A percentile compares a stretch with the other conserved stretches of the same genome.
These are phyloP conservation scores for Morinoia aosen DNA, from an alignment of 2,888 invertebrate species.

Conservation along the genomic window DNA sequence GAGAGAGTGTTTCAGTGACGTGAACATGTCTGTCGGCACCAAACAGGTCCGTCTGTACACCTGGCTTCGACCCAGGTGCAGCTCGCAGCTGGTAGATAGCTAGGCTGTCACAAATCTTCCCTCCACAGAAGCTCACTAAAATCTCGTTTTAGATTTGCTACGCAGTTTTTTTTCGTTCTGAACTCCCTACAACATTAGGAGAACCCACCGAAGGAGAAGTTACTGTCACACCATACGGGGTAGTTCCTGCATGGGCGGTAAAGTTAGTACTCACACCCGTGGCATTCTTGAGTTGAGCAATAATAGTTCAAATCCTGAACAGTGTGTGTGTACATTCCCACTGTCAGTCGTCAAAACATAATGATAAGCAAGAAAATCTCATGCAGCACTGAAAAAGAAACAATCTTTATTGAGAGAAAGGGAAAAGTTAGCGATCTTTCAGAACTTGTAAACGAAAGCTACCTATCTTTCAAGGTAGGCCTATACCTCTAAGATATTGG, in stretches of 20 bases:
- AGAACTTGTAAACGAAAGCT: not conserved
- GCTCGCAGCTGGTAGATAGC: not conserved
- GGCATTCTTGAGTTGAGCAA: not conserved
- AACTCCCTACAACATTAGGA: not conserved
- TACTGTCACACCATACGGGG: not conserved
- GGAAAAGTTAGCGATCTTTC: not conserved
- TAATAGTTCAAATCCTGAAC: not conserved
- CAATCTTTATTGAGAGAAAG: not conserved
- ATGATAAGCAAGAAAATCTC: not conserved
- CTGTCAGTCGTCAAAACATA: not conserved
- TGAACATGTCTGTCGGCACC: conserved; percentile 55
- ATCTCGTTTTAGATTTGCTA: not conserved
- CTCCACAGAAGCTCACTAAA: not conserved
- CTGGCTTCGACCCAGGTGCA: not conserved
- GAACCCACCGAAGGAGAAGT: not conserved
- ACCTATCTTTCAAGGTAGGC: not conserved
- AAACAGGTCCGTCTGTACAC: not conserved
- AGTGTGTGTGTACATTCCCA: not conserved
- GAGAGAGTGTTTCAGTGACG: conserved; percentile 63
- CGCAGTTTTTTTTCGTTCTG: not conserved
- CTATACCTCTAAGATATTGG: not conserved
- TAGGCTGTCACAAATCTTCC: not conserved
- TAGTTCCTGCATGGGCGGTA: not conserved
- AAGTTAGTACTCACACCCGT: not conserved
- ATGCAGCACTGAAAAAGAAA: not conserved